Evolutionary conservation across 1,140 invertebrate genomes (phyloP), one percentile per base, ranked within the genome.

Genomic region (Ceratosolen fusciceps): DNA sequence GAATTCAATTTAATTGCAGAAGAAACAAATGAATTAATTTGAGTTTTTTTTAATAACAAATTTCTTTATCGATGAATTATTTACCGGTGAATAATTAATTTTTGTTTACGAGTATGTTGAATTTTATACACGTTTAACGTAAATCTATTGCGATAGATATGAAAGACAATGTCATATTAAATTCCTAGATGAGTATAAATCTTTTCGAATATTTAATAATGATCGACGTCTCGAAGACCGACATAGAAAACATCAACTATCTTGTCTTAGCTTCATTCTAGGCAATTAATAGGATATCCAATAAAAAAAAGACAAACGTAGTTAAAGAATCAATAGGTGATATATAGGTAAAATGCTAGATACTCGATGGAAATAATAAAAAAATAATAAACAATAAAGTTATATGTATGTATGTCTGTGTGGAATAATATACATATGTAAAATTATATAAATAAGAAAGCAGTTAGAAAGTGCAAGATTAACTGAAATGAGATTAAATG

Each of bases 371-470:
- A 37, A 65, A 74, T n/a, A n/a, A n/a, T n/a, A n/a, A n/a, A n/a
- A n/a, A n/a, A n/a, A 65, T 67, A 75, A 79, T 56, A 71, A 56
- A 73, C 10, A 67, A 52, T 24, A 76, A 39, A 34, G 75, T 71
- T n/a, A 24, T 74, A 74, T 58, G 65, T 9, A 47, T 31, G 31
- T 54, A 47, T 62, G 77, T 79, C 65, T 49, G 72, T 79, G 78
- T 74, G 78, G 76, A 56, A 80, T 71, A 76, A 34, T 80, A 76
- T 80, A 80, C 73, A 80, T 80, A 76, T 80, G 79, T 80, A 80
- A 75, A 80, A 74, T 75, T 76, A 76, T 24, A 67, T 77, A 73
- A 60, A 73, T 47, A 49, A 68, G 19, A 10, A 70, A 43, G 72
- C n/a, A 76, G 67, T 71, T 60, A 43, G 56, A 74, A 80, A 70